A percentile compares a stretch with the other conserved stretches of the same genome.
These are phyloP conservation scores for Actinernus sp. DNA, from an alignment of 92 coral and sea anemone species.

Conservation along the genomic window DNA sequence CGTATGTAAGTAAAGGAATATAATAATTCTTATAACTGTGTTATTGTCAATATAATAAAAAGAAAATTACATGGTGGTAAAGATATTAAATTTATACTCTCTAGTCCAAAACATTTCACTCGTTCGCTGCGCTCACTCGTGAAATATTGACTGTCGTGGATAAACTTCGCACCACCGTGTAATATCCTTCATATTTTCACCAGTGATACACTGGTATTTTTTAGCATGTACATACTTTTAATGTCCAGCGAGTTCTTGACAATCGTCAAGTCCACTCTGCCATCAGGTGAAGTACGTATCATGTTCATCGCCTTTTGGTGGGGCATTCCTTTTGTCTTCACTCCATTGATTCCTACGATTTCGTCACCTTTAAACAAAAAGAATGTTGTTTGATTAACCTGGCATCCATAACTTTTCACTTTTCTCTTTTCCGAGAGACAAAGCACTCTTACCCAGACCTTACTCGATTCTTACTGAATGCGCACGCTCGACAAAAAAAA, in stretches of 20 bases:
- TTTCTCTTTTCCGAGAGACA: not conserved
- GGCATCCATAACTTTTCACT: not conserved
- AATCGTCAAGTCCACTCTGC: slow-evolving; percentile 28
- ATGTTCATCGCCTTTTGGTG: slow-evolving; percentile 75
- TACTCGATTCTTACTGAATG: too few species aligned
- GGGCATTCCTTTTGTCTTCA: slow-evolving; percentile 57
- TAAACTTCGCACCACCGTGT: too few species aligned
- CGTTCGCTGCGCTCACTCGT: too few species aligned
- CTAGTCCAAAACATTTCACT: not conserved
- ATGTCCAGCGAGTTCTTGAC: slow-evolving; percentile 35
- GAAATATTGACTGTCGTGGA: too few species aligned
- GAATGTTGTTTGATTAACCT: not conserved
- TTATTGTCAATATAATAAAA: too few species aligned
- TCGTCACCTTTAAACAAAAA: slow-evolving; percentile 65
- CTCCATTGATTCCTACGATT: slow-evolving; percentile 79
- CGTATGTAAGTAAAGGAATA: not conserved
- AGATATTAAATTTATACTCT: not conserved
- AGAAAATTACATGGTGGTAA: not conserved
- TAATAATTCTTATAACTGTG: not conserved
- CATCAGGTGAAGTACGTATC: slow-evolving; percentile 39
- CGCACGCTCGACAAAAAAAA: too few species aligned
- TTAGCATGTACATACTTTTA: slow-evolving; percentile 45
- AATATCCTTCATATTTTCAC: too few species aligned
- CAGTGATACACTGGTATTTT: too few species aligned
- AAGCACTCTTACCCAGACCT: too few species aligned